Evolutionary conservation across 2,888 invertebrate genomes (phyloP).

Genomic region (Brachyptera risi): DNA sequence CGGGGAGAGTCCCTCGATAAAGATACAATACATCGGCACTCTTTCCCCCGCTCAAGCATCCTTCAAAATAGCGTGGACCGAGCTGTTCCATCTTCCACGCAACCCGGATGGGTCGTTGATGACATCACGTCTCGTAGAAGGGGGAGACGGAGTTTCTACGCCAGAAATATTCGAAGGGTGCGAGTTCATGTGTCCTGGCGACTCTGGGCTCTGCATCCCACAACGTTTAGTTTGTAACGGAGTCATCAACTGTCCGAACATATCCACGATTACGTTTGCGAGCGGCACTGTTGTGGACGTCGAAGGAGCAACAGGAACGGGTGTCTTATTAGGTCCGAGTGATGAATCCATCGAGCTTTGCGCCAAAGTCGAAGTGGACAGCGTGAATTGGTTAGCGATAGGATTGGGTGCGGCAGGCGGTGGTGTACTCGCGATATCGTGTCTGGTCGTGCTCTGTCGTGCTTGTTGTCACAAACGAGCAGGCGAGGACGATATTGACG

Average conservation of each 20-base stretch:
- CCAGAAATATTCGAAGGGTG: slow-evolving; percentile 56
- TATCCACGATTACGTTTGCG: slow-evolving; percentile 47
- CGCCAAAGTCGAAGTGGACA: slow-evolving; percentile 48
- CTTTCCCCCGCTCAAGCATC: slow-evolving; percentile 76
- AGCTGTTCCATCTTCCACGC: slow-evolving; percentile 78
- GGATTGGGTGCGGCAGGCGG: slow-evolving; percentile 59
- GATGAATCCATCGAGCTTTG: slow-evolving; percentile 78
- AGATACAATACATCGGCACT: slow-evolving; percentile 50
- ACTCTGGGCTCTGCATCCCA: slow-evolving; percentile 78
- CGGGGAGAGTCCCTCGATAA: slow-evolving; percentile 34
- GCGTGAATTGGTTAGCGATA: slow-evolving; percentile 59
- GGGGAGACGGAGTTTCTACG: neutral
- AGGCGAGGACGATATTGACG: slow-evolving; percentile 53
- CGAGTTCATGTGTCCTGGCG: slow-evolving; percentile 84
- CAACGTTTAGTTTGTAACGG: slow-evolving; percentile 82
- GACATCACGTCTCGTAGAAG: slow-evolving; percentile 68
- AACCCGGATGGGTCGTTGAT: slow-evolving; percentile 76
- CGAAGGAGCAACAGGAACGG: slow-evolving; percentile 33
- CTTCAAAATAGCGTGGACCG: slow-evolving; percentile 88
- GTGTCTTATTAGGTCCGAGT: slow-evolving; percentile 49
- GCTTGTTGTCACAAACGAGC: slow-evolving; percentile 57
- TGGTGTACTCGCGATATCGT: slow-evolving; percentile 52
- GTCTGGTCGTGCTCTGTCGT: slow-evolving; percentile 57
- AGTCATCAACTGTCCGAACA: slow-evolving; percentile 79
- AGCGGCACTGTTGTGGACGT: slow-evolving; percentile 20